These are phyloP conservation scores for Nothobranchius furzeri DNA, from an alignment of 2,113 vertebrate genomes.

Conservation along the genomic window DNA sequence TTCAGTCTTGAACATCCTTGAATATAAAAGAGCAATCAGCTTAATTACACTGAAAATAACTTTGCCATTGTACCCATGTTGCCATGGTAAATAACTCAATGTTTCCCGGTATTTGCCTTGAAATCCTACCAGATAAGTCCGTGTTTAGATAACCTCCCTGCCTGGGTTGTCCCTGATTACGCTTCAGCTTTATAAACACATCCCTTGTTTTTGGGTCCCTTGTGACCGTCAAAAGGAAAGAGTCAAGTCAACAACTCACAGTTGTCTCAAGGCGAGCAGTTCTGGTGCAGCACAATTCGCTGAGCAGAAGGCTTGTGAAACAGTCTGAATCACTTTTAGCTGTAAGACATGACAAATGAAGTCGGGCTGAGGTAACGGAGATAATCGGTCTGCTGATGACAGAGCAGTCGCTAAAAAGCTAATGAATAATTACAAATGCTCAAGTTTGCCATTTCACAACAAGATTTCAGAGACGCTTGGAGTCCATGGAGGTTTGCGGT, in stretches of 20 bases:
- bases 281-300: constrained; percentile 15
- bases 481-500: constrained; percentile 25
- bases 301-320: constrained; percentile 33
- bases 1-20: too few species aligned
- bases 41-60: neutral
- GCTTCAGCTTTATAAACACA: constrained; percentile 41
- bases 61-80: neutral
- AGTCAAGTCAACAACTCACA: constrained; percentile 2
- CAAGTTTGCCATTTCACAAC: constrained; percentile 7
- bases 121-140: neutral
- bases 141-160: constrained; percentile 14
- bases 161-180: constrained; percentile 35
- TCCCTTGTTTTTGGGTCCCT: constrained; percentile 11
- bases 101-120: neutral
- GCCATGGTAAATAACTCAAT: constrained; percentile 8
- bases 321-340: constrained; percentile 1
- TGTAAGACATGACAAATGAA: constrained; percentile 40
- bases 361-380: constrained; percentile 26
- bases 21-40: too few species aligned
- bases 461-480: neutral
- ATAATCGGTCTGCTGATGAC: neutral
- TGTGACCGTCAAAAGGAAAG: constrained; percentile 1
- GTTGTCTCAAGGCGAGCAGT: constrained; percentile 5
- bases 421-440: constrained; percentile 12
- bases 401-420: neutral